Percentiles rank a stretch among this genome's conserved stretches.
Evolutionary conservation across 2,113 vertebrate species (phyloP).

Genomic region (Pimephales promelas): DNA sequence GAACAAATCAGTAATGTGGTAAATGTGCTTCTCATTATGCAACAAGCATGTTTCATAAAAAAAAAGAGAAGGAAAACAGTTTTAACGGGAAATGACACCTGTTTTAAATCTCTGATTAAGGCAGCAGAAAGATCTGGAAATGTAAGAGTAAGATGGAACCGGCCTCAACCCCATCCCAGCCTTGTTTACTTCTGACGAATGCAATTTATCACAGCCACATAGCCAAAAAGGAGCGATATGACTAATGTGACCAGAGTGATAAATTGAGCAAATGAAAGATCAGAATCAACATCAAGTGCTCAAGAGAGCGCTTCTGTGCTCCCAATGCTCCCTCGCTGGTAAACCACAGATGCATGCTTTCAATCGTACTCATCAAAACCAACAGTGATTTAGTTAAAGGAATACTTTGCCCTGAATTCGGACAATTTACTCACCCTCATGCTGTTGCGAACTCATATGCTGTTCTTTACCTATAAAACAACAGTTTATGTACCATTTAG

Average conservation of each 20-base stretch:
- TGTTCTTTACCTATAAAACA: neutral
- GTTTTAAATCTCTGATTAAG: conserved; percentile 51
- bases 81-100: conserved; percentile 50
- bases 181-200: neutral
- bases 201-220: neutral
- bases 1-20: conserved; percentile 28
- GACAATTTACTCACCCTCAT: neutral
- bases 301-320: conserved; percentile 8
- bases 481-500: neutral
- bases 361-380: conserved; percentile 13
- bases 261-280: conserved; percentile 25
- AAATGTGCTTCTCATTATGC: conserved; percentile 49
- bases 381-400: conserved; percentile 11
- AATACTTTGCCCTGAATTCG: neutral
- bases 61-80: conserved; percentile 21
- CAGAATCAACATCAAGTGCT: conserved; percentile 24
- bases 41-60: conserved; percentile 45
- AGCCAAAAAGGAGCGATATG: conserved; percentile 35
- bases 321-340: neutral
- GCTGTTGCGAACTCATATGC: neutral
- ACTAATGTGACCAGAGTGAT: conserved; percentile 31
- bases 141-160: neutral
- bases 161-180: conserved; percentile 23
- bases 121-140: conserved; percentile 32
- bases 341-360: conserved; percentile 28